phyloP scores from a whole-genome alignment of 2,888 invertebrate genomes.

The Heliconius erato region DNA sequence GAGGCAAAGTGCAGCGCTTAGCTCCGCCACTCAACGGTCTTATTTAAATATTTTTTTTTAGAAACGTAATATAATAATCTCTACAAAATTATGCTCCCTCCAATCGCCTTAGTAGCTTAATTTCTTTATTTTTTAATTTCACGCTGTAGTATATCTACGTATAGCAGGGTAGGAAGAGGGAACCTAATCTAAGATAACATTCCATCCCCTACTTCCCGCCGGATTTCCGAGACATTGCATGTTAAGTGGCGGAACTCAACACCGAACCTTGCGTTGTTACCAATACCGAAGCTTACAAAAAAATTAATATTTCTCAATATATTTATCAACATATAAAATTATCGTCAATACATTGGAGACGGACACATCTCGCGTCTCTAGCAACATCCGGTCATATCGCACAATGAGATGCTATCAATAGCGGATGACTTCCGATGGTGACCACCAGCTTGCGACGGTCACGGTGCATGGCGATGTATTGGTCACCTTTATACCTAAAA shows the following conservation, averaged over 20 bases:
- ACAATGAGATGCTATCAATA: constrained; percentile 86
- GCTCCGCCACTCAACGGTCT: too few species aligned
- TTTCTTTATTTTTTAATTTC: too few species aligned
- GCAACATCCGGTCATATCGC: constrained; percentile 80
- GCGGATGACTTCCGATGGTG: constrained; percentile 82
- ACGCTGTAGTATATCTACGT: too few species aligned
- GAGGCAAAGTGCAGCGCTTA: too few species aligned
- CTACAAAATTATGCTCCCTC: too few species aligned
- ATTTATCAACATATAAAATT: constrained; percentile 14
- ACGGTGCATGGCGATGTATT: constrained; percentile 62
- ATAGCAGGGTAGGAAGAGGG: neutral
- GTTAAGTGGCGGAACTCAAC: too few species aligned
- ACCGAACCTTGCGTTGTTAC: too few species aligned
- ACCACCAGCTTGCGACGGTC: constrained; percentile 81
- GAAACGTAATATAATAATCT: too few species aligned
- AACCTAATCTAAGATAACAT: neutral
- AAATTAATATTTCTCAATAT: neutral
- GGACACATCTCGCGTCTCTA: constrained; percentile 72
- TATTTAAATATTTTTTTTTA: too few species aligned
- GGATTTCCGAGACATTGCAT: neutral
- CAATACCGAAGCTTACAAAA: neutral
- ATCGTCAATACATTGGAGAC: constrained; percentile 60
- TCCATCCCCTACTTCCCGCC: neutral
- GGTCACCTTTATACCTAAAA: constrained; percentile 38
- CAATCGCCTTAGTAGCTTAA: too few species aligned